Base-by-base conservation (phyloP, 2,888 invertebrate genomes). In the Pardosa pseudoannulata region DNA sequence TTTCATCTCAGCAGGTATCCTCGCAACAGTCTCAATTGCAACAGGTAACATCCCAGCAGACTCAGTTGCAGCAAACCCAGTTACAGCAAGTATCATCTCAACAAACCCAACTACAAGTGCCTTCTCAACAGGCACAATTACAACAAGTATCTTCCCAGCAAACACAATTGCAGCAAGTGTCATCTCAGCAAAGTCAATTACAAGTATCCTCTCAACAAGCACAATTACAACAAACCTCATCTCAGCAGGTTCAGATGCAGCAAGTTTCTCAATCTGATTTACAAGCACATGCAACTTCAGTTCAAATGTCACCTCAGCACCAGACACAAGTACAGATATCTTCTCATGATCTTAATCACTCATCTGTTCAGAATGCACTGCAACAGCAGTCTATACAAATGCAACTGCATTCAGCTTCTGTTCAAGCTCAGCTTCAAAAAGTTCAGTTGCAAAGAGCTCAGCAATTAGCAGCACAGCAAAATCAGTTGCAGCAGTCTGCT, bases 371-470 rank as follows among this genome's bases (percentile, higher is more conserved):
- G 19, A 78, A 29, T 41, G 32, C 85, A 27, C 36, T 79, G 11
- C 72, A 73, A 23, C 85, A 85, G 28, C 31, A 67, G 27, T 86
- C 85, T 70, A 36, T 74, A 13, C 85, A 83, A 32, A 76, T 83
- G 82, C 82, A 83, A 27, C 50, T 76, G 23, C 73, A 80, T 72
- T 46, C 82, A 2, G 50, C 81, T 13, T 67, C 72, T 29, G 83
- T 71, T 16, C 78, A 78, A 46, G 72, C 56, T 29, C 72, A 56
- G 19, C 50, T 85, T 1, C 85, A 86, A 46, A 74, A 79, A 46
- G 62, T 65, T 27, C 79, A 73, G 27, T 68, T 64, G 5, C 79
- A 73, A 36, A 29, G 78, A 41, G 73, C 68, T 73, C 79, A 74
- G 23, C 56, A 50, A 16, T 19, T 31, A 41, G 72, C 72, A 2